Base-by-base conservation (phyloP, 2,888 invertebrate species). In the Acrocera orbiculus region DNA sequence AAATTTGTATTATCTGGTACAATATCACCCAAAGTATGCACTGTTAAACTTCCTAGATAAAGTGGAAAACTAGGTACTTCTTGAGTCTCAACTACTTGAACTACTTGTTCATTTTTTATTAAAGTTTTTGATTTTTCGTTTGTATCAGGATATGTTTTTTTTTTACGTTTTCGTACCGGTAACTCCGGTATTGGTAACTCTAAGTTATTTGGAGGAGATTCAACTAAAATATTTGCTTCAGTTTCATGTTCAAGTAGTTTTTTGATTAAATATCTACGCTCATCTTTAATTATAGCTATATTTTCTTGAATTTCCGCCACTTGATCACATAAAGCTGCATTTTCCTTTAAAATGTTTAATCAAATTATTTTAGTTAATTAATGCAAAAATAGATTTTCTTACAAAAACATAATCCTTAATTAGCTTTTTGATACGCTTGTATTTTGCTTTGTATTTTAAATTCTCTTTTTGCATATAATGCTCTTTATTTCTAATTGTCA, bases 311-410 rank as follows among this genome's bases (percentile, higher is more conserved):
- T 72, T 55, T 76, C 72, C 1, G 81, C 75, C 11, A 87, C 77
- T 65, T 89, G 85, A 63, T 90, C 90, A 56, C 87, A 86, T 3
- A 89, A 56, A 5, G 81, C 79, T 33, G 81, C 76, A 63, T 82
- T 83, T 64, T 82, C 82, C 82, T 82, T 3, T 33, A 35, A 32
- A 27, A 26, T 47, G 48, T 2, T 11, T 5, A 23, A 23, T 5
- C 11, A 23, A 4, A 5, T 4, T 23, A 10, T 2, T 23, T 11
- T 8, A 23, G 9, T 11, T 9, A 4, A 5, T 23, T 7, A 26
- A 6, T 13, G 1, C 2, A 11, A 9, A 15, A 10, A 3, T 4
- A 2, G 16, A 8, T 24, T 10, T 8, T 10, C 73, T 69, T 63
- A 77, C 77, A 53, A 75, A 65, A 30, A 77, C 69, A 27, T 70